phyloP scores from a whole-genome alignment of 2,888 invertebrate genomes.

The Siphonodentalium dalli region DNA sequence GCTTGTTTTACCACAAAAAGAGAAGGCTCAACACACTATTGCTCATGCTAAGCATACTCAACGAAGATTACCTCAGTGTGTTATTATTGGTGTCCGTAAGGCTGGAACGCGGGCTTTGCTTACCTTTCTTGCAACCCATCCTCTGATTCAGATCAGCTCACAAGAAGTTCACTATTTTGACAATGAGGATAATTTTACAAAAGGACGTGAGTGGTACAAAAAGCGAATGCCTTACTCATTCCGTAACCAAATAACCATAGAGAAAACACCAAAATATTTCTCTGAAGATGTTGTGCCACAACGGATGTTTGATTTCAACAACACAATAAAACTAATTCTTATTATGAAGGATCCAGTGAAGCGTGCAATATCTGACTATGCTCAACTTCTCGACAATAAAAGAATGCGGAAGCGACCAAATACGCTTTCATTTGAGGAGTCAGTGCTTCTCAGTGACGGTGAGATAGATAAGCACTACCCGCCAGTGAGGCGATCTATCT shows the following conservation, averaged over 20 bases:
- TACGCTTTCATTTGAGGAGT: conserved; percentile 58
- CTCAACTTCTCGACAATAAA: conserved; percentile 75
- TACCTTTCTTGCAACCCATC: conserved; percentile 62
- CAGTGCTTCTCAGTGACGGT: conserved; percentile 58
- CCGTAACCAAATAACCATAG: conserved; percentile 90
- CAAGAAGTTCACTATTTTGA: conserved; percentile 98
- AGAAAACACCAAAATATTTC: conserved; percentile 97
- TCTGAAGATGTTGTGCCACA: conserved; percentile 92
- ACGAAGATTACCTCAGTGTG: conserved; percentile 61
- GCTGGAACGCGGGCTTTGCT: conserved; percentile 65
- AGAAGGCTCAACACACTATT: no score
- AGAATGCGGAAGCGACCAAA: conserved; percentile 31
- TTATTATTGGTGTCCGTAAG: conserved; percentile 66
- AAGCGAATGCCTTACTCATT: conserved; percentile 90
- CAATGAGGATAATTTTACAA: conserved; percentile 78
- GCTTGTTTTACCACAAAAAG: no score
- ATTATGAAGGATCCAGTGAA: conserved; percentile 96
- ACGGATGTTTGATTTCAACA: conserved; percentile 91
- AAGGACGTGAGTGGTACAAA: conserved; percentile 90
- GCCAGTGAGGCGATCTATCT: conserved; percentile 59
- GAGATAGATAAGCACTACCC: conserved; percentile 63
- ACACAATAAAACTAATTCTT: conserved; percentile 83
- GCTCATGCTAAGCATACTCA: no score
- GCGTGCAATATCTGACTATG: conserved; percentile 94
- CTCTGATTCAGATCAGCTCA: conserved; percentile 86